A percentile compares a stretch with the other conserved stretches of the same genome.
These are phyloP conservation scores for Erebia palarica DNA, from an alignment of 2,888 invertebrate species.

Conservation along the genomic window DNA sequence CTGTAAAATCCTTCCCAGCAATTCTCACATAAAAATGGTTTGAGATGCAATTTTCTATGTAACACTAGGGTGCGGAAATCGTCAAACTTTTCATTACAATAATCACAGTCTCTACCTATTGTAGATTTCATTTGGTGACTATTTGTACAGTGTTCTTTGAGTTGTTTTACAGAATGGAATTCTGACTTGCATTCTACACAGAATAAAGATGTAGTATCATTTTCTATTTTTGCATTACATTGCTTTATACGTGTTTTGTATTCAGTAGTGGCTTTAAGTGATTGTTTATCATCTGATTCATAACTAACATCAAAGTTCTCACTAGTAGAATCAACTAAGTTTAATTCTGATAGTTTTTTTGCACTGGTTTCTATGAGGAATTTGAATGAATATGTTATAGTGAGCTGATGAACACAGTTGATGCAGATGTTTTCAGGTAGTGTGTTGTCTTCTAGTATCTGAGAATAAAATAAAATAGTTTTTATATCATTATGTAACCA, in stretches of 20 bases:
- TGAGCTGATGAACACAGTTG: conserved; percentile 72
- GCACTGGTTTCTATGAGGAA: conserved; percentile 65
- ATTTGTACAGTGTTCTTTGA: conserved; percentile 64
- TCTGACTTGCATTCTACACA: conserved; percentile 74
- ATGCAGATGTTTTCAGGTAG: conserved; percentile 69
- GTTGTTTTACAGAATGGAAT: conserved; percentile 55
- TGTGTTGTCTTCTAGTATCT: conserved; percentile 56
- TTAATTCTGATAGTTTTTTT: conserved; percentile 55
- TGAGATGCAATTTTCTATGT: conserved; percentile 72
- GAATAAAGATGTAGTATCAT: conserved; percentile 52
- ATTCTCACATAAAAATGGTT: conserved; percentile 70
- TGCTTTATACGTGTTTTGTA: conserved; percentile 43
- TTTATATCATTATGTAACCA: neutral
- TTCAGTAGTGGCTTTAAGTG: conserved; percentile 37
- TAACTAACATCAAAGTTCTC: conserved; percentile 59
- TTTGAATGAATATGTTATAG: conserved; percentile 75
- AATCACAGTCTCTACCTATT: conserved; percentile 71
- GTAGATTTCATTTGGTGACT: conserved; percentile 62
- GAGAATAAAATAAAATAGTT: conserved; percentile 39
- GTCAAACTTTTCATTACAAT: conserved; percentile 74
- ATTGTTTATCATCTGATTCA: conserved; percentile 57
- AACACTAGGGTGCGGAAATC: conserved; percentile 69
- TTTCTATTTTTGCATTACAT: conserved; percentile 41
- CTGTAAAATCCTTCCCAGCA: conserved; percentile 74
- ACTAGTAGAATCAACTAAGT: conserved; percentile 49